Percentiles rank a stretch among this genome's conserved stretches.
These are phyloP conservation scores for Hipposideros larvatus DNA, from an alignment of 2,797 vertebrate species.

Conservation along the genomic window DNA sequence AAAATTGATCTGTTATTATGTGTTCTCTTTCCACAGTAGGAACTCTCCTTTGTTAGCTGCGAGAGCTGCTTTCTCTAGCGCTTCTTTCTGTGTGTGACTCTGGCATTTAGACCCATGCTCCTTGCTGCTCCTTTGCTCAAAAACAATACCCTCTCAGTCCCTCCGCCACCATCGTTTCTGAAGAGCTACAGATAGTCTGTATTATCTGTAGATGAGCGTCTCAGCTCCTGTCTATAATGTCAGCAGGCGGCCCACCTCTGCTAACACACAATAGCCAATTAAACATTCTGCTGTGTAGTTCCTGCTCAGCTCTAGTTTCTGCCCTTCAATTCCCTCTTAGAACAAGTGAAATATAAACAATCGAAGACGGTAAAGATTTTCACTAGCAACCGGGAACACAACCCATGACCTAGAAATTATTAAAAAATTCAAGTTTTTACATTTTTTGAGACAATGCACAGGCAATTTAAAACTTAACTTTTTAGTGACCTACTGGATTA, in stretches of 20 bases:
- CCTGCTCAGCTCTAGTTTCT: background rate
- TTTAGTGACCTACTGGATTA: background rate
- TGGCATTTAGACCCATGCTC: constrained; percentile 18
- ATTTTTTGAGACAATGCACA: constrained; percentile 6
- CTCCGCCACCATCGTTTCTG: background rate
- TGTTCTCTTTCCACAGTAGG: background rate
- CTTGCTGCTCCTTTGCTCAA: constrained; percentile 30
- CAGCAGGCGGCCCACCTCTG: background rate
- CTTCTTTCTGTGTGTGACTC: constrained; percentile 22
- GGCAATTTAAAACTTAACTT: constrained; percentile 30
- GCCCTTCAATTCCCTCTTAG: constrained; percentile 28
- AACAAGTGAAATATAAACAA: background rate
- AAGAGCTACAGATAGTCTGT: background rate
- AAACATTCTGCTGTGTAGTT: background rate
- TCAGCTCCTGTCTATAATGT: background rate
- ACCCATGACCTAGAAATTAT: background rate
- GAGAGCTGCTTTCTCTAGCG: background rate
- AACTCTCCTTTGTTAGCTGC: constrained; percentile 69
- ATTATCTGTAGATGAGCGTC: background rate
- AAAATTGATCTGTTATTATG: constrained; percentile 47
- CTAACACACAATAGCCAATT: background rate
- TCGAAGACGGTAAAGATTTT: constrained; percentile 8
- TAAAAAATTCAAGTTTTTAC: background rate
- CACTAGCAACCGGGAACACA: constrained; percentile 35
- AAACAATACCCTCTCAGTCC: background rate